Conservation (phyloP, 2,797 vertebrate species). For the Gila robusta region DNA sequence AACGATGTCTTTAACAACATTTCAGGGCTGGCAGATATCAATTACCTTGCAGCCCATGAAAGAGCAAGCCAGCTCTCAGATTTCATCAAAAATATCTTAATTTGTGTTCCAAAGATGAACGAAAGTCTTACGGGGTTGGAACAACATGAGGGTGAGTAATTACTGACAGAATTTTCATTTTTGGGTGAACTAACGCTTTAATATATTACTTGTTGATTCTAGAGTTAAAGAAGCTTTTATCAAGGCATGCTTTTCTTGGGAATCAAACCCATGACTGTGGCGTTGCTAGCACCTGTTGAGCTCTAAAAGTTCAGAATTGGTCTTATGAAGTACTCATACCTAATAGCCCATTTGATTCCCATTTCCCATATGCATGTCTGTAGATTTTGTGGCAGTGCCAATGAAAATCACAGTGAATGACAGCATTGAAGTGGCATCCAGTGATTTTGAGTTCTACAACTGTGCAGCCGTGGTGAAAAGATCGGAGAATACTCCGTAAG, state of each 20-base stretch:
- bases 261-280: background rate
- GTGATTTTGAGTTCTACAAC: conserved; percentile 91
- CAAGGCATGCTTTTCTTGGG: background rate
- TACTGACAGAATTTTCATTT: no score
- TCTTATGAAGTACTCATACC: background rate
- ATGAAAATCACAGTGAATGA: conserved; percentile 75
- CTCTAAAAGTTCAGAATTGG: background rate
- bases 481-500: conserved; percentile 90
- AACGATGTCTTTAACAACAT: no score
- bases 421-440: conserved; percentile 81
- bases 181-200: no score
- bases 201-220: background rate
- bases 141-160: no score
- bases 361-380: conserved; percentile 32
- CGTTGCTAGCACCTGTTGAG: no score
- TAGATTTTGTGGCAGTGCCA: conserved; percentile 88
- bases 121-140: no score
- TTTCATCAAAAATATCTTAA: no score
- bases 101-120: no score
- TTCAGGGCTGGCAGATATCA: no score
- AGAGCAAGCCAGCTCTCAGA: no score
- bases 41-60: no score
- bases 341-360: conserved; percentile 22
- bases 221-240: background rate
- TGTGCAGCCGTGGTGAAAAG: conserved; percentile 87